Evolutionary conservation across 2,888 invertebrate species (phyloP).

Genomic region (Idaea straminata): DNA sequence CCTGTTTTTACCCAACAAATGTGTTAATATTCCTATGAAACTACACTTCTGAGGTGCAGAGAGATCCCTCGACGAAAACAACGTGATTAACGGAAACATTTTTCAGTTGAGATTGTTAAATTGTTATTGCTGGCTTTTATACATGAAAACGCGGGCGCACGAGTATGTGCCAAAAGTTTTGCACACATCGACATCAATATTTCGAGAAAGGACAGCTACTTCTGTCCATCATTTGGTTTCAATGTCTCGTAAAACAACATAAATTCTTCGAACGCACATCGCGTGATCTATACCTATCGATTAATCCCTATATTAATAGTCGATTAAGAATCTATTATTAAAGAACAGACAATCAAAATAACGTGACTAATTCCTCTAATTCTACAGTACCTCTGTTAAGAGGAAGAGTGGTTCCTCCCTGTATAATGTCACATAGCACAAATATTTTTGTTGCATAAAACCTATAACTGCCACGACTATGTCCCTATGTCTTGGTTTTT

Average conservation of each 20-base stretch:
- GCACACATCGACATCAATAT: conserved; percentile 46
- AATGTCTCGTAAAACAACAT: neutral
- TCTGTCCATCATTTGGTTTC: conserved; percentile 41
- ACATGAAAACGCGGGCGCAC: conserved; percentile 38
- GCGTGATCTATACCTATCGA: no score
- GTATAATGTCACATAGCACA: no score
- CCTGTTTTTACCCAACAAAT: conserved; percentile 7
- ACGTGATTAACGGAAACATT: conserved; percentile 53
- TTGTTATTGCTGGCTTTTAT: conserved; percentile 44
- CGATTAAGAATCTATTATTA: no score
- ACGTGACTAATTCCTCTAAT: no score
- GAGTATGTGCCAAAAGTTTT: conserved; percentile 53
- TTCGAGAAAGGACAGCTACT: conserved; percentile 47
- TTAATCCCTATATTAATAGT: no score
- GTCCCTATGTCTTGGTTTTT: no score
- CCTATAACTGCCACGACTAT: no score
- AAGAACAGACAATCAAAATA: no score
- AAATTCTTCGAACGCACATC: neutral
- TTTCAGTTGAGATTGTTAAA: conserved; percentile 37
- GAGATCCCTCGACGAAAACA: conserved; percentile 51
- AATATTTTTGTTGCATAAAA: no score
- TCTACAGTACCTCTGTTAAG: no score
- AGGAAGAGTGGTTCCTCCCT: no score
- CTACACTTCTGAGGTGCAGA: conserved; percentile 37
- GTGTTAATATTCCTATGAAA: conserved; percentile 30